Evolutionary conservation across 2,888 invertebrate genomes (phyloP), one percentile per base, ranked within the genome.

Genomic region (Lasius platythorax): DNA sequence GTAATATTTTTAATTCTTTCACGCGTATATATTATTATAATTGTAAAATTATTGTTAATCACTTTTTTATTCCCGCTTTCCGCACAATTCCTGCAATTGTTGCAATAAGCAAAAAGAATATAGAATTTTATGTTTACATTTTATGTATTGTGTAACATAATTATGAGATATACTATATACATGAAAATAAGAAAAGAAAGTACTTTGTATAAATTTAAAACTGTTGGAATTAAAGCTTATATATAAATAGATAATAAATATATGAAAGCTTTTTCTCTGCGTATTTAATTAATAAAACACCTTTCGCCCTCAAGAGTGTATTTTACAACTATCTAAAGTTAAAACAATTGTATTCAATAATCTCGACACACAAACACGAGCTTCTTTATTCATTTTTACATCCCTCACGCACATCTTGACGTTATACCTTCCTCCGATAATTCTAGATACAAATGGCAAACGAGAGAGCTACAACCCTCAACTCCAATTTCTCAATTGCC

Each of bases 301-400:
- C 40, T 33, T 50, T 18, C 9, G 9, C 53, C 9, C 6, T 30
- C 18, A 4, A 37, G 15, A 23, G 23, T 73, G 3, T 50, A 18
- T 68, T 40, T 61, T 40, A 58, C 5, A 15, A 72, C 18, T 28
- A 0, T n/a, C 6, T 8, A 23, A 73, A 73, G 28, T 74, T 63
- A n/a, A 74, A 74, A 74, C 28, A 43, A 74, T 74, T 58, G 11
- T 18, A 73, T 15, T 18, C 63, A 23, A 40, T 64, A 63, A 28
- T 74, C n/a, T n/a, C n/a, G 40, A 23, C 18, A 15, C 18, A 8
- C 58, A 33, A 30, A 46, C n/a, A 12, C 15, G n/a, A 58, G 11
- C 23, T 11, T 23, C 12, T 58, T 58, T 58, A 58, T 8, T 53
- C 53, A 18, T 50, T 56, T 46, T 68, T 50, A 30, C 11, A 30